Evolutionary conservation across 2,888 invertebrate genomes (phyloP).

Genomic region (Polyommatus iphigenia): DNA sequence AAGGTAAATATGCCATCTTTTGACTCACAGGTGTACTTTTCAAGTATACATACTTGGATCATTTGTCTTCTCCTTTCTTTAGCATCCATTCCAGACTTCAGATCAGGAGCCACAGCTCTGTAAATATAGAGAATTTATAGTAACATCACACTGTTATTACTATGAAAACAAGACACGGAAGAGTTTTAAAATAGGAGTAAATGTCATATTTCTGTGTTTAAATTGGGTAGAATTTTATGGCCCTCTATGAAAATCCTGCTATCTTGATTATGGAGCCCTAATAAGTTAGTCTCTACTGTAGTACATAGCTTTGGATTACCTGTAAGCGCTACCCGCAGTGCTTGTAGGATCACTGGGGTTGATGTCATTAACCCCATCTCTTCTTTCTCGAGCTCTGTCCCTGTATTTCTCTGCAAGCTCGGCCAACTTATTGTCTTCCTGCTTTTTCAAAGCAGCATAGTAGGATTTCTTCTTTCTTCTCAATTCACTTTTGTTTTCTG

Average conservation of each 20-base stretch:
- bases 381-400: constrained; percentile 93
- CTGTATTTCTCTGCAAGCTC: constrained; percentile 96
- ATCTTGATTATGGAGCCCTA: too few species aligned
- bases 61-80: constrained; percentile 96
- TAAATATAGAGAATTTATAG: neutral
- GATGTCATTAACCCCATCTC: constrained; percentile 93
- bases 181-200: too few species aligned
- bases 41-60: constrained; percentile 82
- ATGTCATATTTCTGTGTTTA: too few species aligned
- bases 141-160: neutral
- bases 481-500: constrained; percentile 89
- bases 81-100: constrained; percentile 95
- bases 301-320: constrained; percentile 48
- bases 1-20: neutral
- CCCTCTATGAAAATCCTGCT: too few species aligned
- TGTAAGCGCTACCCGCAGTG: constrained; percentile 89
- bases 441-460: constrained; percentile 96
- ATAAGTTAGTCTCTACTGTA: too few species aligned
- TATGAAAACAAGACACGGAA: too few species aligned
- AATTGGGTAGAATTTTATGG: too few species aligned
- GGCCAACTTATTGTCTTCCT: constrained; percentile 96
- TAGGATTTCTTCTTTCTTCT: constrained; percentile 96
- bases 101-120: constrained; percentile 97
- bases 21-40: neutral
- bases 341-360: constrained; percentile 91